Evolutionary conservation across 2,888 invertebrate species (phyloP).

Genomic region (Rhimphoctona megacephalus): DNA sequence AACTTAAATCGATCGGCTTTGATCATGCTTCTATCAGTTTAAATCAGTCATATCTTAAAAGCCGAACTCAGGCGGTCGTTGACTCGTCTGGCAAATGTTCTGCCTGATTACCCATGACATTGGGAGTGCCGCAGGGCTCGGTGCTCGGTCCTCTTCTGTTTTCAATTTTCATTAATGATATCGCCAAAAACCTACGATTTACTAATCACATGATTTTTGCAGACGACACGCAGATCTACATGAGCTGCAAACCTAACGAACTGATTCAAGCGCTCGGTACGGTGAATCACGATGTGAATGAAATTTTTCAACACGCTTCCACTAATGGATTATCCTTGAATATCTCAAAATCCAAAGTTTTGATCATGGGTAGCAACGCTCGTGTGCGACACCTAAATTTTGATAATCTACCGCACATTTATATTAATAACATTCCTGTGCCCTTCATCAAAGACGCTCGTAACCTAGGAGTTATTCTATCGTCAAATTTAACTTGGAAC

Average conservation of each 20-base stretch:
- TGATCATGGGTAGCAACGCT: too few species aligned
- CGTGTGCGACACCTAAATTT: too few species aligned
- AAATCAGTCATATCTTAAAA: not conserved
- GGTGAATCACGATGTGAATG: too few species aligned
- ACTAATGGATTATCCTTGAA: too few species aligned
- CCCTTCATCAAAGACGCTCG: not conserved
- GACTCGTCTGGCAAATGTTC: not conserved
- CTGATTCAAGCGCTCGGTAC: not conserved
- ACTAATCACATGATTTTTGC: too few species aligned
- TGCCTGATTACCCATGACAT: not conserved
- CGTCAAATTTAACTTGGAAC: not conserved
- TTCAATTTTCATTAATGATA: not conserved
- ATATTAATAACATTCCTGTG: too few species aligned
- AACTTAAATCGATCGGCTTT: not conserved
- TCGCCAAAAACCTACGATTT: not conserved
- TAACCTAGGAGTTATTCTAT: not conserved
- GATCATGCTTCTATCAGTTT: not conserved
- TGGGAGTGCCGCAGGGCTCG: not conserved
- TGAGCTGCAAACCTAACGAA: not conserved
- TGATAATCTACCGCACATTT: too few species aligned
- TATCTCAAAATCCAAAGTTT: too few species aligned
- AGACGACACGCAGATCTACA: not conserved
- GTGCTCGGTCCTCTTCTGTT: not conserved
- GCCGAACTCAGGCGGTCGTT: not conserved
- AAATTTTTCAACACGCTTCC: too few species aligned